Percentiles rank a stretch among this genome's conserved stretches.
Conservation (phyloP, 2,888 invertebrate species). For the Monopis laevigella region DNA sequence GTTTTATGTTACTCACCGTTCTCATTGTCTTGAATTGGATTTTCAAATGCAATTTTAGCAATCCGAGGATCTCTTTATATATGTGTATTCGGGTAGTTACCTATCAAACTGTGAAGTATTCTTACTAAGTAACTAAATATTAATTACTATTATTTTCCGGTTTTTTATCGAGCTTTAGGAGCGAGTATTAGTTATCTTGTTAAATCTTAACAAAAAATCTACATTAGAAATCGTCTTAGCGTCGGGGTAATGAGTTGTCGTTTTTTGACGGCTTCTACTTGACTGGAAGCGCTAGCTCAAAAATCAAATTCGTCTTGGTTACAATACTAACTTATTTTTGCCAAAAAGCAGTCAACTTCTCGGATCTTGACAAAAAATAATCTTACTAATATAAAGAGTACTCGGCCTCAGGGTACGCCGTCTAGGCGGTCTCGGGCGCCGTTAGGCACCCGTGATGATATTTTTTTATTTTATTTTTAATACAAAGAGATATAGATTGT, state of each 20-base stretch:
- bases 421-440: no score
- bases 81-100: not conserved
- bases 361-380: no score
- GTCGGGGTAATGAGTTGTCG: slow-evolving; percentile 10
- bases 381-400: no score
- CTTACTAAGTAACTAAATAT: not conserved
- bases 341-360: no score
- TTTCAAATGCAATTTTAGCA: not conserved
- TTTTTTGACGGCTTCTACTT: no score
- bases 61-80: not conserved
- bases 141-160: not conserved
- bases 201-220: slow-evolving; percentile 11
- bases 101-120: slow-evolving; percentile 1
- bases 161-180: slow-evolving; percentile 10
- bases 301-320: no score
- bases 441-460: no score
- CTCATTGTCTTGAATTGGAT: not conserved
- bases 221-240: slow-evolving; percentile 8
- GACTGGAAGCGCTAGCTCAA: no score
- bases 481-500: no score
- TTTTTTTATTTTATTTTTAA: no score
- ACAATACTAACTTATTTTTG: no score
- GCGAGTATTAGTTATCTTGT: slow-evolving; percentile 6
- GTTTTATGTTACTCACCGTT: not conserved
- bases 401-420: no score